These are phyloP conservation scores for Vidua chalybeata DNA, from an alignment of 2,113 vertebrate genomes.

Conservation along the genomic window DNA sequence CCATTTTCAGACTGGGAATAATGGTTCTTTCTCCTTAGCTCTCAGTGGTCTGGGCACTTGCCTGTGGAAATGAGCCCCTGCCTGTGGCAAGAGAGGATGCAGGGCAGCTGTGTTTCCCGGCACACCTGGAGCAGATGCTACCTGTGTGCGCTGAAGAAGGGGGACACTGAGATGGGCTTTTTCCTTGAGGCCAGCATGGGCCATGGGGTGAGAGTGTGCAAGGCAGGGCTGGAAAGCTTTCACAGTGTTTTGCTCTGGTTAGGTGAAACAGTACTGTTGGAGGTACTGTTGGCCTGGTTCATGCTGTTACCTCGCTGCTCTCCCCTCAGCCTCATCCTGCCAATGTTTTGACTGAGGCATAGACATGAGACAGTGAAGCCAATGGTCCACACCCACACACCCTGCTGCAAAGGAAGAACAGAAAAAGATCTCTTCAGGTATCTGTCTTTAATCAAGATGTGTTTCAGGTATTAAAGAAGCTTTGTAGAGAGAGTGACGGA, in stretches of 20 bases:
- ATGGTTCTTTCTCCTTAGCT: not conserved
- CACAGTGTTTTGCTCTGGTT: not conserved
- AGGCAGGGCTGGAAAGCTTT: not conserved
- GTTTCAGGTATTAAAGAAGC: not conserved
- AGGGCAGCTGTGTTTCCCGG: not conserved
- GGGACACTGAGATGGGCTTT: not conserved
- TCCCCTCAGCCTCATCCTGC: not conserved
- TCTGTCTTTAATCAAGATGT: not conserved
- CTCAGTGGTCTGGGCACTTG: not conserved
- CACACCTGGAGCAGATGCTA: not conserved
- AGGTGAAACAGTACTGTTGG: not conserved
- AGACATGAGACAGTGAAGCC: not conserved
- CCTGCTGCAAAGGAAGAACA: not conserved
- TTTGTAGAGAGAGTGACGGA: not conserved
- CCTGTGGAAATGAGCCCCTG: not conserved
- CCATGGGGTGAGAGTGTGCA: accelerated
- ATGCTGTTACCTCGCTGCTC: accelerated
- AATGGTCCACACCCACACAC: accelerated
- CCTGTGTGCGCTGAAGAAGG: not conserved
- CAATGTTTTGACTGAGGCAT: not conserved
- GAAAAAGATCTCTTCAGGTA: not conserved
- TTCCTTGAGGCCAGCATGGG: not conserved
- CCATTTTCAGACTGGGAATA: not conserved
- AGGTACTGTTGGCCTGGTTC: not conserved
- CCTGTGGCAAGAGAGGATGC: not conserved